Conservation (phyloP, 2,797 vertebrate species). For the Vireo griseus region DNA sequence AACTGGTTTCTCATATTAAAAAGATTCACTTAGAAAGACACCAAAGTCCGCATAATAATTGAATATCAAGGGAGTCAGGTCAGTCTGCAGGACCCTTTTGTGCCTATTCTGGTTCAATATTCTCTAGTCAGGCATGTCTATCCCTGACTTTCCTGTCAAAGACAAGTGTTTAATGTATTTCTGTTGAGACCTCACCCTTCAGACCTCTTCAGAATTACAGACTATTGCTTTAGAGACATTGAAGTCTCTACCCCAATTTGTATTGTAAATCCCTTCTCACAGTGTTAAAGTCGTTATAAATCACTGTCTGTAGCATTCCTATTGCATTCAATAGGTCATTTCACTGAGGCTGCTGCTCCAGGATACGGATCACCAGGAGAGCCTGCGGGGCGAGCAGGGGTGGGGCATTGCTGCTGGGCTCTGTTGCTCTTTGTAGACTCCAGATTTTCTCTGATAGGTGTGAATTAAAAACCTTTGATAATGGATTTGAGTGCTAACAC, state of each 20-base stretch:
- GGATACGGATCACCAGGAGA: neutral
- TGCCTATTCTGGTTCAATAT: neutral
- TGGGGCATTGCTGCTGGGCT: neutral
- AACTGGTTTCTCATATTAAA: neutral
- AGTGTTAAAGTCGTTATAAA: fast-evolving
- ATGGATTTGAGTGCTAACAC: neutral
- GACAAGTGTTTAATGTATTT: neutral
- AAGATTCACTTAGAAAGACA: neutral
- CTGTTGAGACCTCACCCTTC: neutral
- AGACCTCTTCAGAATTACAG: neutral
- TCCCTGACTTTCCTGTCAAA: neutral
- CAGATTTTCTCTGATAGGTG: neutral
- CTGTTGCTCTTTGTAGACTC: neutral
- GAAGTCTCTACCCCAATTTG: neutral
- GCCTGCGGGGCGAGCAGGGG: neutral
- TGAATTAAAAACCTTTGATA: neutral
- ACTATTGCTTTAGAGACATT: neutral
- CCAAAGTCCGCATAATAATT: neutral
- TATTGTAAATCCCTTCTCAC: neutral
- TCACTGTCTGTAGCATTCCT: neutral
- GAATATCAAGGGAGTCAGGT: neutral
- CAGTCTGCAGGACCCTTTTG: neutral
- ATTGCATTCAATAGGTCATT: neutral
- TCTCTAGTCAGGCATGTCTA: neutral
- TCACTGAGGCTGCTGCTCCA: neutral